Conservation (phyloP, 2,888 invertebrate species). For the Busseola fusca region DNA sequence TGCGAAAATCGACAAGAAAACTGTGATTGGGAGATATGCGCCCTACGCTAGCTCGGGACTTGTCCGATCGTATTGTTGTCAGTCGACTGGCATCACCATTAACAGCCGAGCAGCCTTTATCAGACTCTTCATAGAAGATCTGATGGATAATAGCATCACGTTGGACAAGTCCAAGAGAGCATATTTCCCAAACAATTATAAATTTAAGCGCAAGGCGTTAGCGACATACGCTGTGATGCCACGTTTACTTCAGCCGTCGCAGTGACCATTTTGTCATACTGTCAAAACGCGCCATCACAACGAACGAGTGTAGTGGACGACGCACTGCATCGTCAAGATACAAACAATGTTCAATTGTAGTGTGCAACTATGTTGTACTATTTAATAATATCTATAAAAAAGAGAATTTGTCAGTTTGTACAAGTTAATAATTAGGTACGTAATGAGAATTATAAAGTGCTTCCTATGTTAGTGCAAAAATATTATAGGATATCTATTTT, state of each 20-base stretch:
- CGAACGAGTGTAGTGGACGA: not conserved
- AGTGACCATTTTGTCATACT: not conserved
- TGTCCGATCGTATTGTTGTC: slow-evolving; percentile 8
- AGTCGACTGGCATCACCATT: not conserved
- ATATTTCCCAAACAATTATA: slow-evolving; percentile 27
- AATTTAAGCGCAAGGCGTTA: slow-evolving; percentile 23
- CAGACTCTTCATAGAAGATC: slow-evolving; percentile 48
- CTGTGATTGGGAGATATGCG: slow-evolving; percentile 16
- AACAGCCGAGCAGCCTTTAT: not conserved
- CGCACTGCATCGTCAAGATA: slow-evolving; percentile 13
- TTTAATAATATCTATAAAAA: slow-evolving; percentile 59
- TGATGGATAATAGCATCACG: slow-evolving; percentile 4
- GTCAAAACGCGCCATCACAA: slow-evolving; percentile 12
- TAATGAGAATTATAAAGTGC: slow-evolving; percentile 68
- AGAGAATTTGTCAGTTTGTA: slow-evolving; percentile 71
- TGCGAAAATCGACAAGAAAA: slow-evolving; percentile 30
- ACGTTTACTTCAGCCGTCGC: not conserved
- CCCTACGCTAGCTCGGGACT: slow-evolving; percentile 10
- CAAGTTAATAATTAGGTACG: slow-evolving; percentile 68
- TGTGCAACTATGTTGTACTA: slow-evolving; percentile 61
- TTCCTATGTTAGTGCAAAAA: slow-evolving; percentile 70
- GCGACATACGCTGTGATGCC: slow-evolving; percentile 8
- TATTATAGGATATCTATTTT: slow-evolving; percentile 62
- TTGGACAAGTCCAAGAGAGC: slow-evolving; percentile 27
- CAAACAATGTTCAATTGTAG: slow-evolving; percentile 32